These are phyloP conservation scores for Ethmia dodecea DNA, from an alignment of 2,888 invertebrate genomes.

Conservation along the genomic window DNA sequence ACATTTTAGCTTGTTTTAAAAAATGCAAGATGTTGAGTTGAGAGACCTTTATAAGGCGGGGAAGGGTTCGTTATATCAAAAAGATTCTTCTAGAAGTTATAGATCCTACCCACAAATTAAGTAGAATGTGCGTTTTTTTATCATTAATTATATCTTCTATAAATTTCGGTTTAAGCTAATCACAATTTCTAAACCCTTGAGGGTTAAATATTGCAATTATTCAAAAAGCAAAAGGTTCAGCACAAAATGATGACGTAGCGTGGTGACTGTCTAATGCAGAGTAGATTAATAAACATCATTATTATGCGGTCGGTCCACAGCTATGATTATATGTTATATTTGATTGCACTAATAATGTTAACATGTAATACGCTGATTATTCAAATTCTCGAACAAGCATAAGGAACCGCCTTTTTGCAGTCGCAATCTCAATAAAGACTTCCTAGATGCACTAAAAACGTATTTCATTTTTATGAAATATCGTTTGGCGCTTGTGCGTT, in stretches of 20 bases:
- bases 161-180: no score
- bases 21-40: background rate
- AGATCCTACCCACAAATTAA: no score
- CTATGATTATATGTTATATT: constrained; percentile 45
- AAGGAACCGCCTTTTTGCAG: constrained; percentile 64
- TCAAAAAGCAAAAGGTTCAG: no score
- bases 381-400: constrained; percentile 67
- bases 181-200: no score
- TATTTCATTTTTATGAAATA: constrained; percentile 63
- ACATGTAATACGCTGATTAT: constrained; percentile 62
- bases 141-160: no score
- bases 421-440: constrained; percentile 75
- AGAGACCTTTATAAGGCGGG: no score
- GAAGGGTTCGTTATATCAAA: no score
- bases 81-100: no score
- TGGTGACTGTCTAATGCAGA: no score
- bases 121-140: no score
- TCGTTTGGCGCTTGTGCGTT: constrained; percentile 46
- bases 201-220: no score
- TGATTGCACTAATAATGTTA: constrained; percentile 47
- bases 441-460: constrained; percentile 61
- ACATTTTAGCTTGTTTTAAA: background rate
- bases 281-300: background rate
- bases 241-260: no score
- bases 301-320: background rate